Conservation (phyloP, 53 echinoderm and acorn worm species). For the Crossaster papposus region DNA sequence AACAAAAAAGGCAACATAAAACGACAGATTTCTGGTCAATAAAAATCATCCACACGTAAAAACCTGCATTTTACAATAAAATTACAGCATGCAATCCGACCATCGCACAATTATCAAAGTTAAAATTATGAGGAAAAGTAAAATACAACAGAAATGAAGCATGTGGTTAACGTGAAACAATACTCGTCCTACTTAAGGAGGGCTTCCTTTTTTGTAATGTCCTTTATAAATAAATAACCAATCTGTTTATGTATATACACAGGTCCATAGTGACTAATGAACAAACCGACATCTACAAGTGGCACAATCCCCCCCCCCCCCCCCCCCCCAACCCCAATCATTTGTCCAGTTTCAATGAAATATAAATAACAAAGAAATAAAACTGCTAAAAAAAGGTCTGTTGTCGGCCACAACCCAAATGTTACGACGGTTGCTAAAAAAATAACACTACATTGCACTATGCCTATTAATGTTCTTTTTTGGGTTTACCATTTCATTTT, state of each 20-base stretch:
- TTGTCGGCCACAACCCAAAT: conserved; percentile 1
- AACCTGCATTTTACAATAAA: conserved; percentile 14
- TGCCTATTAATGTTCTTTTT: conserved; percentile 26
- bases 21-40: conserved; percentile 14
- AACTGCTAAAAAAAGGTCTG: neutral
- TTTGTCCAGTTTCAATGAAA: conserved; percentile 2
- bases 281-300: conserved; percentile 25
- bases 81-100: neutral
- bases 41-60: neutral
- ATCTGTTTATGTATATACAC: conserved; percentile 33
- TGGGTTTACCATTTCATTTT: conserved; percentile 23
- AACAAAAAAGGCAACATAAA: neutral
- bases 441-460: conserved; percentile 54
- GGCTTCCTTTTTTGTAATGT: conserved; percentile 14
- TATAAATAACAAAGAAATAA: conserved; percentile 47
- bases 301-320: too few relatives aligned
- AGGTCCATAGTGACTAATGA: neutral
- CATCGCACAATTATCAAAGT: neutral
- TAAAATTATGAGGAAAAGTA: neutral
- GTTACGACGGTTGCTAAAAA: conserved; percentile 35
- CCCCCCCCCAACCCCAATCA: too few relatives aligned
- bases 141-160: conserved; percentile 3
- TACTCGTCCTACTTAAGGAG: conserved; percentile 2
- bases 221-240: conserved; percentile 58
- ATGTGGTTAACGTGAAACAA: neutral